phyloP scores from a whole-genome alignment of 2,888 invertebrate species.

The Melieria picta region DNA sequence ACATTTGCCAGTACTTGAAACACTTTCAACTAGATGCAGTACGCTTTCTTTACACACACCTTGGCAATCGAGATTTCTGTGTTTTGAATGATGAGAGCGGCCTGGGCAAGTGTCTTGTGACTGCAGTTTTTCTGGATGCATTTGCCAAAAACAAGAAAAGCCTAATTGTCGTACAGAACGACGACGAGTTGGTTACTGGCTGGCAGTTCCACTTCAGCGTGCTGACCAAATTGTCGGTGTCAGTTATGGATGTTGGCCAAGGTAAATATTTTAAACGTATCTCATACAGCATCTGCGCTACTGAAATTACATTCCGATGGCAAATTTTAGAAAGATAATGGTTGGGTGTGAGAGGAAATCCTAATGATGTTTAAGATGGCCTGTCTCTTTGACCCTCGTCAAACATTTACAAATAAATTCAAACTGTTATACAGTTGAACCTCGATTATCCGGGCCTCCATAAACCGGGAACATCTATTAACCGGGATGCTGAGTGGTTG shows the following conservation, averaged over 20 bases:
- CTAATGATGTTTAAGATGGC: too few relatives aligned
- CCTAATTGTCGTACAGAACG: slow-evolving; percentile 59
- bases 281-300: too few relatives aligned
- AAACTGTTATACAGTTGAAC: too few relatives aligned
- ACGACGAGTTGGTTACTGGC: slow-evolving; percentile 55
- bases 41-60: slow-evolving; percentile 57
- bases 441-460: too few relatives aligned
- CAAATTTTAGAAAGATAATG: too few relatives aligned
- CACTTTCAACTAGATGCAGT: slow-evolving; percentile 61
- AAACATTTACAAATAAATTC: too few relatives aligned
- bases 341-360: too few relatives aligned
- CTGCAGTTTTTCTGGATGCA: slow-evolving; percentile 55
- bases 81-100: slow-evolving; percentile 64
- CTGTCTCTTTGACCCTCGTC: too few relatives aligned
- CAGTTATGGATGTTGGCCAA: slow-evolving; percentile 52
- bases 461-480: too few relatives aligned
- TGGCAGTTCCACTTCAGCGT: slow-evolving; percentile 63
- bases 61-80: slow-evolving; percentile 56
- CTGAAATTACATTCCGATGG: too few relatives aligned
- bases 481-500: too few relatives aligned
- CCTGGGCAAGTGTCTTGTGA: slow-evolving; percentile 58
- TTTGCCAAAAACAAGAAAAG: slow-evolving; percentile 52
- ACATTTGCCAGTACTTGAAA: slow-evolving; percentile 58
- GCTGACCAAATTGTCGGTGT: slow-evolving; percentile 53
- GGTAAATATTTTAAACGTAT: slow-evolving; percentile 42